Conservation (phyloP, 2,797 vertebrate species). For the Sandelia bainsii region DNA sequence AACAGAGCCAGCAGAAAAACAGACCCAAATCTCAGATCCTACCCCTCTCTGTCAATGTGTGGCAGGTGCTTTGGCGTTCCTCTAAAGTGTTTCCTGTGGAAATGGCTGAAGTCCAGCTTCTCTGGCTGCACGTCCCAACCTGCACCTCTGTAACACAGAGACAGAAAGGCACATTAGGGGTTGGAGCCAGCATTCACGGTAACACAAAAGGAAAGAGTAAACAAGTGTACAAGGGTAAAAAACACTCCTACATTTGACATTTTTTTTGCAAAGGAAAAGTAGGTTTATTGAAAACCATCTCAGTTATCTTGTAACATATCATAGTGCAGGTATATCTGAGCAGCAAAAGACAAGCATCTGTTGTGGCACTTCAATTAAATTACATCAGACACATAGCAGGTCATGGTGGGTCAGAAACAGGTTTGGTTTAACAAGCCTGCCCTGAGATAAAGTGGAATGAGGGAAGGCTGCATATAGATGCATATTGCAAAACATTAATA, state of each 20-base stretch:
- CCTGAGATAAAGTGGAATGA: background rate
- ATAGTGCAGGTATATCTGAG: constrained; percentile 4
- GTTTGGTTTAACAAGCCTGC: background rate
- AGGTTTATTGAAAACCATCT: background rate
- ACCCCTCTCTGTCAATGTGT: constrained; percentile 96
- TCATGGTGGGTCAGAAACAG: background rate
- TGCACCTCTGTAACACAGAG: constrained; percentile 83
- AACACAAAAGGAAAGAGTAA: background rate
- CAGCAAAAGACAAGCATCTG: background rate
- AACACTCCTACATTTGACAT: background rate
- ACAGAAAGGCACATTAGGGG: constrained; percentile 6
- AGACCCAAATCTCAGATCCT: constrained; percentile 43
- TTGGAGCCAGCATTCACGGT: background rate
- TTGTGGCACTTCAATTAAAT: background rate
- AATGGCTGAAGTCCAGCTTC: constrained; percentile 96
- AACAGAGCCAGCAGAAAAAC: background rate
- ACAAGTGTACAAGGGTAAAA: background rate
- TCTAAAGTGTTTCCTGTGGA: constrained; percentile 89
- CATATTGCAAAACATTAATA: background rate
- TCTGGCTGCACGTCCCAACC: constrained; percentile 98
- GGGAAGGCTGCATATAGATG: background rate
- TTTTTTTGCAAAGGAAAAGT: background rate
- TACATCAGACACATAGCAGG: background rate
- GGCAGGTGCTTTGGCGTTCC: constrained; percentile 92
- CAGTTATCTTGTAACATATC: background rate